Base-by-base conservation (phyloP, 2,797 vertebrate genomes). In the Cirrhinus molitorella region DNA sequence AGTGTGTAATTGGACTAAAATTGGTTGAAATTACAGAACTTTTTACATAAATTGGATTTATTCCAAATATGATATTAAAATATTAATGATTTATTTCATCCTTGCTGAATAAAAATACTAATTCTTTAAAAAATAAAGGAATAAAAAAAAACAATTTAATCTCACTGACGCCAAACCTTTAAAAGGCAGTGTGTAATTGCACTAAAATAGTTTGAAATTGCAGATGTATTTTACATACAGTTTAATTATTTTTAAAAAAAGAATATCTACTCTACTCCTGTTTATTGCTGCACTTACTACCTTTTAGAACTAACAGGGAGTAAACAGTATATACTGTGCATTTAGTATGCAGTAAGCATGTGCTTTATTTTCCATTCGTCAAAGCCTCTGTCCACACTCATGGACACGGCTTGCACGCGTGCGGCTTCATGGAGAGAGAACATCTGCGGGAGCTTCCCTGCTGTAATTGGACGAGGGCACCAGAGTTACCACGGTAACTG, bases 401-500 rank as follows among this genome's bases (percentile, higher is more conserved):
- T 1, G 40, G 21, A 40, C 49, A 55, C 9, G 16, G 49, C 25
- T 10, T 19, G 1, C 37, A 67, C 37, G 14, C 6, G 25, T 34
- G 34, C 19, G 4, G 63, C 51, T 86, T 81, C 67, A 71, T 16
- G 1, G 21, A n/a, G 47, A 49, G n/a, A 71, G n/a, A 45, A 72
- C 43, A 74, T 70, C 65, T 6, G 40, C 14, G 31, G 47, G 28
- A 67, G 78, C 37, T 87, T 81, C 40, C 72, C 66, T 28, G 53
- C 81, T 49, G 65, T 78, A 83, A 79, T 57, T 80, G 83, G 53
- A 66, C 23, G 68, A 10, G 71, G 72, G 68, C 71, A 65, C 66
- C 11, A 10, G 67, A 85, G 80, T 78, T 83, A 70, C 83, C 71
- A 79, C 61, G 70, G 79, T 65, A 85, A 85, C 83, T 23, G 72